Conservation (phyloP, 2,888 invertebrate species). For the Poecilus cupreus region DNA sequence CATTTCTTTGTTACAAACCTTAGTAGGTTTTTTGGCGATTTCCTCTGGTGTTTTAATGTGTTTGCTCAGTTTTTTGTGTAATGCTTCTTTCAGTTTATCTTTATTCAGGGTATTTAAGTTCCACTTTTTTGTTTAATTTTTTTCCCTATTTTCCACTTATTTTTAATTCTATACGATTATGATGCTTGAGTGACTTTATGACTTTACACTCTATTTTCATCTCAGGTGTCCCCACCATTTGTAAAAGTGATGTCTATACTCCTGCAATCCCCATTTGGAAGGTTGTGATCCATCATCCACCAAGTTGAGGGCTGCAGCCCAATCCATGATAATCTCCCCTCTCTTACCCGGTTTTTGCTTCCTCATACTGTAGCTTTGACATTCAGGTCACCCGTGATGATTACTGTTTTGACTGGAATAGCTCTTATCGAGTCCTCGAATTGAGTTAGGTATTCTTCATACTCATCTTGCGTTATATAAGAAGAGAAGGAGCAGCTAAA, state of each 20-base stretch:
- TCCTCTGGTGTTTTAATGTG: neutral
- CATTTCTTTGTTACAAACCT: neutral
- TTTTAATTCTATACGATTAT: neutral
- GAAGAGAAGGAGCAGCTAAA: neutral
- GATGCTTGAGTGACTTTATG: neutral
- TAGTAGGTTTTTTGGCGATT: neutral
- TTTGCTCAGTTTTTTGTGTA: no score
- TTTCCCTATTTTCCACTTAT: no score
- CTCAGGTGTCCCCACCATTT: no score
- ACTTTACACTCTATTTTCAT: no score
- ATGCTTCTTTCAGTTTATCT: no score
- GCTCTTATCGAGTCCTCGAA: neutral
- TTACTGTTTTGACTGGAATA: neutral
- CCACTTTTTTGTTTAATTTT: no score
- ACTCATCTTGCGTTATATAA: neutral
- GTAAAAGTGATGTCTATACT: no score
- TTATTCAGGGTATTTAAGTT: no score
- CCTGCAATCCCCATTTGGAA: no score
- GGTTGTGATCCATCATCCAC: neutral
- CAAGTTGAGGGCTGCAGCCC: neutral
- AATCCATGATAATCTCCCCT: neutral
- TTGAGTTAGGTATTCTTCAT: neutral
- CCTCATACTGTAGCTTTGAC: neutral
- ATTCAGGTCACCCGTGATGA: neutral
- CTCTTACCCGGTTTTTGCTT: neutral